Conservation (phyloP, 2,888 invertebrate species). For the Hipparchia semele region DNA sequence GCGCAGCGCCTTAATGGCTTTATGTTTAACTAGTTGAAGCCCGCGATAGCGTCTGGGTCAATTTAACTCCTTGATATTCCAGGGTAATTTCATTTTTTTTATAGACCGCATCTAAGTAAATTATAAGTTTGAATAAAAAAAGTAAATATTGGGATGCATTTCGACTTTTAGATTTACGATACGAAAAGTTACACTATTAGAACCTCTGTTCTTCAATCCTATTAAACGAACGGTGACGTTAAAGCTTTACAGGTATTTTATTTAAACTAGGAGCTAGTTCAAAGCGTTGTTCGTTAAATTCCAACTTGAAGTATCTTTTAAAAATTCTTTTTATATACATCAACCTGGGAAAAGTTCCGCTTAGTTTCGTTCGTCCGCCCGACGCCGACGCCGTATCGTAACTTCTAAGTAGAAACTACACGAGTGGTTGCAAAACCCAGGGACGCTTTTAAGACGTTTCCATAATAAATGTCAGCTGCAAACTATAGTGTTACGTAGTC, state of each 20-base stretch:
- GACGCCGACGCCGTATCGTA: conserved; percentile 48
- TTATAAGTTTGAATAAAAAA: too few species aligned
- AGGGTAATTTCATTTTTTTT: too few species aligned
- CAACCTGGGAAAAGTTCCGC: conserved; percentile 76
- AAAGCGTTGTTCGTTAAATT: conserved; percentile 58
- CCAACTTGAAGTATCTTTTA: conserved; percentile 65
- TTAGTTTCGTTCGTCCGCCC: conserved; percentile 70
- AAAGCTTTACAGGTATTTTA: conserved; percentile 17
- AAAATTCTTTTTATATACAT: conserved; percentile 74
- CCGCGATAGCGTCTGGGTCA: too few species aligned
- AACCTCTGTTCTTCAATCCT: not conserved
- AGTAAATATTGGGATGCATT: too few species aligned
- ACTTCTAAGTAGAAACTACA: conserved; percentile 71
- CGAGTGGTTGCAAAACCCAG: conserved; percentile 69
- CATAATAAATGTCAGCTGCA: conserved; percentile 62
- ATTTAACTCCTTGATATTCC: too few species aligned
- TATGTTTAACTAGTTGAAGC: too few species aligned
- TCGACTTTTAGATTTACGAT: too few species aligned
- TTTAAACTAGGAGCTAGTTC: conserved; percentile 18
- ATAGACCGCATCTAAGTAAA: too few species aligned
- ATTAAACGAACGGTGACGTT: conserved; percentile 11
- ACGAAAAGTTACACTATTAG: too few species aligned
- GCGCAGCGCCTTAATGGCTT: too few species aligned
- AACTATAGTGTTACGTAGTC: conserved; percentile 42
- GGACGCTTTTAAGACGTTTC: conserved; percentile 69